A percentile compares a stretch with the other conserved stretches of the same genome.
Evolutionary conservation across 2,888 invertebrate genomes (phyloP).

Genomic region (Rosalia funebris): DNA sequence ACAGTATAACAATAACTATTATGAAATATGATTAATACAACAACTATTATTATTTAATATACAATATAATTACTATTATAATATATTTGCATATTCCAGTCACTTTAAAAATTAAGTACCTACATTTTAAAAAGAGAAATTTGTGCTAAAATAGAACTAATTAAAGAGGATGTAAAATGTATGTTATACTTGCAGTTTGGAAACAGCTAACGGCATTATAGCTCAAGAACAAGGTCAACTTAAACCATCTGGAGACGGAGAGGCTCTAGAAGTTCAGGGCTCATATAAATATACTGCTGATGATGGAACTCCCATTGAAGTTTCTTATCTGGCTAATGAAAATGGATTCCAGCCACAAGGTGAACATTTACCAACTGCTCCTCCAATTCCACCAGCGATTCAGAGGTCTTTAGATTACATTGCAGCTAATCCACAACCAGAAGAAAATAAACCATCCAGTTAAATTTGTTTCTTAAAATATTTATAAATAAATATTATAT

Average conservation of each 20-base stretch:
- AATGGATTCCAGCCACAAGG: conserved; percentile 51
- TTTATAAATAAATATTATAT: no score
- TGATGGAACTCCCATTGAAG: neutral
- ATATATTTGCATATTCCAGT: no score
- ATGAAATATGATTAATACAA: no score
- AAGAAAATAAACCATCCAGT: conserved; percentile 38
- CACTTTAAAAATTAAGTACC: no score
- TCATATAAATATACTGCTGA: conserved; percentile 1
- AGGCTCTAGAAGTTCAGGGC: neutral
- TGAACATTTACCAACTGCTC: conserved; percentile 81
- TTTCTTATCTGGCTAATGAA: neutral
- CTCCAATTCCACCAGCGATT: conserved; percentile 79
- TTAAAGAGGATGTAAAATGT: no score
- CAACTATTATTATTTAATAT: no score
- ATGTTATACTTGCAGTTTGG: neutral
- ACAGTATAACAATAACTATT: no score
- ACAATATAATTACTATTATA: no score
- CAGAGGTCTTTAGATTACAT: conserved; percentile 67
- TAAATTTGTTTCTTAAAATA: neutral
- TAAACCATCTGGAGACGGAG: neutral
- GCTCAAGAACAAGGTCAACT: conserved; percentile 4
- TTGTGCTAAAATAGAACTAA: no score
- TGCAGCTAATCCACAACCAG: conserved; percentile 24
- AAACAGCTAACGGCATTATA: neutral
- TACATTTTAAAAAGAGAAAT: no score